Base-by-base conservation (phyloP, 2,888 invertebrate species). In the Eupeodes luniger region DNA sequence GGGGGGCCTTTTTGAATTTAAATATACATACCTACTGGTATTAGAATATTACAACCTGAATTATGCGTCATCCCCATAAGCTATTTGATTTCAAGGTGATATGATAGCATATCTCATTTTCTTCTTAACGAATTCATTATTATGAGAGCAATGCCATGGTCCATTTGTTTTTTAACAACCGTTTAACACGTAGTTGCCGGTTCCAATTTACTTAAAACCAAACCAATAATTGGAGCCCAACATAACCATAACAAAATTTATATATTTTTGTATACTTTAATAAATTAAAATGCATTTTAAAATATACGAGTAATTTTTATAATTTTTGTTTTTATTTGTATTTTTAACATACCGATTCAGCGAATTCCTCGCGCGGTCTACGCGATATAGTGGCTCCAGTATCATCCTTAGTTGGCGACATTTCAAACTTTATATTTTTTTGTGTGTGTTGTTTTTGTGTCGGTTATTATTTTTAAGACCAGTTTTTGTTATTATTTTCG, bases 351-450 rank as follows among this genome's bases (percentile, higher is more conserved):
- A 93, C 92, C 92, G 92, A 92, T 82, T 93, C 92, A n/a, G 93
- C 91, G 78, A 93, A 93, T 79, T 93, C 92, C 87, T 93, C 92
- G 40, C 92, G 93, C 51, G 93, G 91, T n/a, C 92, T 92, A 55
- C 92, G 91, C 36, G 92, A 92, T 85, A 92, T 90, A 19, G 91
- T 91, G 49, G 93, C 91, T 89, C 89, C 91, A 78, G 90, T 91
- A 83, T 91, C 92, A 72, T 93, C 92, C 91, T 93, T 93, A 79
- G 93, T 93, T 79, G 93, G 93, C 88, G 92, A 92, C 91, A 91
- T 91, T 85, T 57, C 55, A 70, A 70, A 81, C 47, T 79, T 70
- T 69, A 19, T 40, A 34, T 86, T 1, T 49, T n/a, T 16, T 40
- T 9, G 16, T 19, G 16, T 40, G 61, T 62, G 51, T 51, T 57